Evolutionary conservation across 64 coral and sea anemone genomes (phyloP).

Genomic region (Trachythela sp.): DNA sequence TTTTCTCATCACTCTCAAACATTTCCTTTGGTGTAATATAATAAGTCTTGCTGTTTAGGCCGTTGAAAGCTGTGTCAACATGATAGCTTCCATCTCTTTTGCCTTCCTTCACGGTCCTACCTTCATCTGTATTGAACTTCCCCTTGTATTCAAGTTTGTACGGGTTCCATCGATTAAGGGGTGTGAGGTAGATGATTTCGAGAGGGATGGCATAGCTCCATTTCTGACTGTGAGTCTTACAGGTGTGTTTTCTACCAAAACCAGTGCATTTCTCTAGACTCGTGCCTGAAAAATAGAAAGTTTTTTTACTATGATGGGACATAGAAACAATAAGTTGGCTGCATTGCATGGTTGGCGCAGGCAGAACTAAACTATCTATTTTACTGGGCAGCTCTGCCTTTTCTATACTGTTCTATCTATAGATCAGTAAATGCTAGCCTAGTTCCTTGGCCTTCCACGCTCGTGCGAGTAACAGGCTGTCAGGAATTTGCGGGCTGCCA

Average conservation of each 20-base stretch:
- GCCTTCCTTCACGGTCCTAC: conserved; percentile 18
- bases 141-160: conserved; percentile 49
- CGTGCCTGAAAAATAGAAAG: not conserved
- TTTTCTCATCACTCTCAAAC: conserved; percentile 28
- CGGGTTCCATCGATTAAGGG: conserved; percentile 43
- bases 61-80: conserved; percentile 22
- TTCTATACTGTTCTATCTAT: too few species aligned
- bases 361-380: too few species aligned
- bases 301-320: not conserved
- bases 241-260: not conserved
- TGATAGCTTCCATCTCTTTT: conserved; percentile 19
- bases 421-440: too few species aligned
- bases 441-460: too few species aligned
- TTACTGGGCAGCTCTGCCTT: too few species aligned
- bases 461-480: too few species aligned
- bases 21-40: conserved; percentile 30
- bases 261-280: conserved; percentile 26
- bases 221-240: conserved; percentile 27
- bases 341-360: too few species aligned
- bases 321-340: too few species aligned
- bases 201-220: conserved; percentile 46
- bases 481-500: too few species aligned
- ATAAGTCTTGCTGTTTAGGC: conserved; percentile 41
- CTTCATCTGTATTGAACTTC: not conserved
- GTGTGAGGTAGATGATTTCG: conserved; percentile 51